Conservation (phyloP, 2,797 vertebrate species). For the Salmo trutta region DNA sequence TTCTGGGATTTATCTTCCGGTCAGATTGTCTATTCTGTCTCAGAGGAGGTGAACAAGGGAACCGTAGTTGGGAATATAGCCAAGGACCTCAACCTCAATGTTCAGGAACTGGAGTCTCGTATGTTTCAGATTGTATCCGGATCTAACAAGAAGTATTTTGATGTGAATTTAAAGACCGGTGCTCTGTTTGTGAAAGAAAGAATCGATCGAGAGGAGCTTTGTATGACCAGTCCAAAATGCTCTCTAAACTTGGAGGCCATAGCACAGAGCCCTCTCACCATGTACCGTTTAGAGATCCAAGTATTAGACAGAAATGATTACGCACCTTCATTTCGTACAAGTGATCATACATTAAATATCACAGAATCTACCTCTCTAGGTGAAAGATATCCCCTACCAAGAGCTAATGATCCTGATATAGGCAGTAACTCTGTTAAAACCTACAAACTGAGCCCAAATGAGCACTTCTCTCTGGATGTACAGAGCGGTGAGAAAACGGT, state of each 20-base stretch:
- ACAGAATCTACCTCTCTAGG: not conserved
- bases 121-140: conserved; percentile 19
- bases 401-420: conserved; percentile 18
- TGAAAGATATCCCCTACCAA: conserved; percentile 14
- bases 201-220: conserved; percentile 12
- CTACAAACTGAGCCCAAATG: conserved; percentile 24
- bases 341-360: not conserved
- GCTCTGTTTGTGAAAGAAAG: conserved; percentile 5
- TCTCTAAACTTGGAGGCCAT: not conserved
- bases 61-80: conserved; percentile 13
- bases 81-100: conserved; percentile 8
- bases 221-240: not conserved
- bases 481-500: conserved; percentile 13
- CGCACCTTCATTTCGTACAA: not conserved
- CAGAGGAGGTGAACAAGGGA: conserved; percentile 15
- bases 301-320: conserved; percentile 6
- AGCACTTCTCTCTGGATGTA: conserved; percentile 20
- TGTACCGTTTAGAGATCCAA: not conserved
- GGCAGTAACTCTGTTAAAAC: conserved; percentile 24
- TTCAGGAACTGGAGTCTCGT: conserved; percentile 12
- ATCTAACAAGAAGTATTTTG: conserved; percentile 9
- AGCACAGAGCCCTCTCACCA: not conserved
- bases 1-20: conserved; percentile 9
- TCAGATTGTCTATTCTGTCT: conserved; percentile 9
- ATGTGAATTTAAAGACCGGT: conserved; percentile 7